Percentiles rank a stretch among this genome's conserved stretches.
Evolutionary conservation across 2,888 invertebrate genomes (phyloP).

Genomic region (Polylopha cassiicola): DNA sequence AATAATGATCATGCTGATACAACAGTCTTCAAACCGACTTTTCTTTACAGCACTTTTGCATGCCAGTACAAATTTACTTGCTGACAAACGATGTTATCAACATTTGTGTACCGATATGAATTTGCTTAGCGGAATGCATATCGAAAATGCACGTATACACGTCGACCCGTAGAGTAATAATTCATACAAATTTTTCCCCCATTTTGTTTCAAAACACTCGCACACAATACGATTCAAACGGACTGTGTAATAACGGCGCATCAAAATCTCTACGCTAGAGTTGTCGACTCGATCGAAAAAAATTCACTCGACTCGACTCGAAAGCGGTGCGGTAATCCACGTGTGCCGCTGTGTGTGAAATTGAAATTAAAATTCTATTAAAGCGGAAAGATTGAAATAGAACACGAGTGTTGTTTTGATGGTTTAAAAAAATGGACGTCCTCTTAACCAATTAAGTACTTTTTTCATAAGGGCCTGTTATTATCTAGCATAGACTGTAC

Average conservation of each 20-base stretch:
- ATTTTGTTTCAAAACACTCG: constrained; percentile 34
- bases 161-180: constrained; percentile 16
- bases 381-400: constrained; percentile 54
- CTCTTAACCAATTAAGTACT: too few species aligned
- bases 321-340: constrained; percentile 54
- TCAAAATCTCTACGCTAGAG: constrained; percentile 67
- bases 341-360: constrained; percentile 62
- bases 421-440: too few species aligned
- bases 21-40: constrained; percentile 8
- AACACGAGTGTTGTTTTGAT: constrained; percentile 28
- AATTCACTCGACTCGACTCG: constrained; percentile 21
- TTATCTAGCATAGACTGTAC: too few species aligned
- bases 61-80: constrained; percentile 6
- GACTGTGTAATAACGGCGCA: constrained; percentile 68
- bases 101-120: background rate
- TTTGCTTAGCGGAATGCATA: background rate
- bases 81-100: too few species aligned
- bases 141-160: constrained; percentile 16
- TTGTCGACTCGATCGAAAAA: constrained; percentile 44
- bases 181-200: constrained; percentile 11
- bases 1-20: too few species aligned
- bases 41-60: constrained; percentile 13
- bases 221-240: constrained; percentile 67
- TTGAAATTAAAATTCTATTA: constrained; percentile 73
- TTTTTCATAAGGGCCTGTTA: too few species aligned